phyloP scores from a whole-genome alignment of 2,797 vertebrate species.

The Aythya fuligula region DNA sequence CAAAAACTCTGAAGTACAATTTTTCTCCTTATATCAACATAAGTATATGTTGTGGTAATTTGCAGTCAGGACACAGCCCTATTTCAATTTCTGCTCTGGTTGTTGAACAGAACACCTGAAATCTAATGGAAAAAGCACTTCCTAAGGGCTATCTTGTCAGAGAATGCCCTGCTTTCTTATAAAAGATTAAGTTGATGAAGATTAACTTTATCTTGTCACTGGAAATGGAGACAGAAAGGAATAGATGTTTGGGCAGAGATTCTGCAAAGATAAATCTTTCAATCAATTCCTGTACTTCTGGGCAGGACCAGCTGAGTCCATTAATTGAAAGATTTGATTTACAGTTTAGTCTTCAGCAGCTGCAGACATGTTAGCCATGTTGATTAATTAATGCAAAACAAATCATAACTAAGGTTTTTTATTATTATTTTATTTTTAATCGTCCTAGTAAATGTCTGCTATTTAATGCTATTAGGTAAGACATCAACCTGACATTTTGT shows the following conservation, averaged over 20 bases:
- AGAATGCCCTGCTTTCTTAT: neutral
- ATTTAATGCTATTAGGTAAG: neutral
- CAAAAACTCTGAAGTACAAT: neutral
- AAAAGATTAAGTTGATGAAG: neutral
- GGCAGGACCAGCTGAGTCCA: fast-evolving
- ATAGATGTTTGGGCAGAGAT: neutral
- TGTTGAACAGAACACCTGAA: neutral
- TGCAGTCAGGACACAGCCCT: neutral
- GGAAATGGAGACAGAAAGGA: neutral
- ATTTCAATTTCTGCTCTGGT: neutral
- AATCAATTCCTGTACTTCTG: neutral
- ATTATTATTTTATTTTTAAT: neutral
- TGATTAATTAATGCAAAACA: neutral
- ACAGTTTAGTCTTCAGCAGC: neutral
- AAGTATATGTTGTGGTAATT: neutral
- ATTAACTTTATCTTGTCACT: neutral
- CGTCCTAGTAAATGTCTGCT: neutral
- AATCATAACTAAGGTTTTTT: neutral
- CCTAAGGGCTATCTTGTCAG: neutral
- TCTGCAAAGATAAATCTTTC: neutral
- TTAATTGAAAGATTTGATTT: neutral
- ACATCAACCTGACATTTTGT: neutral
- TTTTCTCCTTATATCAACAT: neutral
- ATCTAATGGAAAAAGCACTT: neutral
- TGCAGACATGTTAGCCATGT: neutral